Percentiles rank a stretch among this genome's conserved stretches.
phyloP scores from a whole-genome alignment of 2,888 invertebrate species.

The Dicyrtomina minuta region DNA sequence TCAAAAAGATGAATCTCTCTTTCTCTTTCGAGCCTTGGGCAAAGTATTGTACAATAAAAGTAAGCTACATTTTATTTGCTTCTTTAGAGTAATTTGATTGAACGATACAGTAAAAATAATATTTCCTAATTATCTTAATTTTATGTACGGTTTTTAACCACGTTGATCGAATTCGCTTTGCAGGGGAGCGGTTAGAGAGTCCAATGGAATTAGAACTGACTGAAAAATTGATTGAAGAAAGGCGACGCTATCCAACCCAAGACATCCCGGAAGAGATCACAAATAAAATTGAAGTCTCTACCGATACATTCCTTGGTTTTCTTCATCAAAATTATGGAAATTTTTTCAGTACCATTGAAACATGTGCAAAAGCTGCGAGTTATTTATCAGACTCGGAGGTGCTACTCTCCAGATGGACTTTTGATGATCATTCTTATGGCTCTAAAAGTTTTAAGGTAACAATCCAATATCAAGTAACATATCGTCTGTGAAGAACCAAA shows the following conservation, averaged over 20 bases:
- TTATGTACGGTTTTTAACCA: too few relatives aligned
- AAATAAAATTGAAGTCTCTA: conserved; percentile 56
- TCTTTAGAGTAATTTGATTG: too few relatives aligned
- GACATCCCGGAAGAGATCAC: conserved; percentile 55
- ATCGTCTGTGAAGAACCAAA: too few relatives aligned
- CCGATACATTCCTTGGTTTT: conserved; percentile 57
- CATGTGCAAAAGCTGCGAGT: conserved; percentile 64
- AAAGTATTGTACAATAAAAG: conserved; percentile 60
- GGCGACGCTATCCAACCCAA: conserved; percentile 38
- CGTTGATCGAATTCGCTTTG: too few relatives aligned
- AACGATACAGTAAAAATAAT: too few relatives aligned
- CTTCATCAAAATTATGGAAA: conserved; percentile 62
- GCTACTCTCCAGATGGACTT: conserved; percentile 56
- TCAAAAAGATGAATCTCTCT: conserved; percentile 56
- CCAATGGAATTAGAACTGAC: conserved; percentile 21
- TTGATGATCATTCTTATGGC: conserved; percentile 33
- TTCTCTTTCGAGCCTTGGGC: conserved; percentile 60
- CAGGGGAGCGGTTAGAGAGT: conserved; percentile 35
- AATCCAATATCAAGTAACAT: neutral
- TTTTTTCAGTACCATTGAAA: conserved; percentile 69
- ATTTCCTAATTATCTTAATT: too few relatives aligned
- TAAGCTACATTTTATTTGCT: conserved; percentile 54
- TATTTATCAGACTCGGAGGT: conserved; percentile 71
- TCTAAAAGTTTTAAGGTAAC: conserved; percentile 27
- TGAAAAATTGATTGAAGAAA: conserved; percentile 17